phyloP scores from a whole-genome alignment of 2,113 vertebrate genomes.

The Paramisgurnus dabryanus region DNA sequence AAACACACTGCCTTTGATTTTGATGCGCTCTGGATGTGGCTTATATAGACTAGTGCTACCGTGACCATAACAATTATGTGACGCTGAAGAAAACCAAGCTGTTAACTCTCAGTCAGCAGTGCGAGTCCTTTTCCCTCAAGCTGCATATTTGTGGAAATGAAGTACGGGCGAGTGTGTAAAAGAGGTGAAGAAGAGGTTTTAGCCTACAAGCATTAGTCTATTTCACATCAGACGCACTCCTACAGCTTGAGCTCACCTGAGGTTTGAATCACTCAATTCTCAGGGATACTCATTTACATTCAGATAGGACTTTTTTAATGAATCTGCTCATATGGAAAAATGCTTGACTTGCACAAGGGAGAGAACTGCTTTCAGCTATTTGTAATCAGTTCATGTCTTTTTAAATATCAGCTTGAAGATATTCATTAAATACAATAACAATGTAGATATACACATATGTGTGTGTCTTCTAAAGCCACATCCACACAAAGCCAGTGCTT shows the following conservation, averaged over 20 bases:
- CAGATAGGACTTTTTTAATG: constrained; percentile 22
- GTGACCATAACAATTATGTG: constrained; percentile 45
- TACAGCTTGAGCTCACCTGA: constrained; percentile 37
- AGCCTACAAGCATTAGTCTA: constrained; percentile 49
- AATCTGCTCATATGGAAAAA: constrained; percentile 36
- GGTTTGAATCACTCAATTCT: constrained; percentile 50
- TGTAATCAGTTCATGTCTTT: constrained; percentile 33
- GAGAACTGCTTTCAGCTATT: constrained; percentile 18
- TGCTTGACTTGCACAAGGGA: constrained; percentile 46
- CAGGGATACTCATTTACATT: constrained; percentile 43
- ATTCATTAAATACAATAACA: too few relatives aligned
- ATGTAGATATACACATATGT: too few relatives aligned
- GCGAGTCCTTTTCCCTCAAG: constrained; percentile 32
- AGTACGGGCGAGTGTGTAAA: constrained; percentile 51
- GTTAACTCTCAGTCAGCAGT: constrained; percentile 52
- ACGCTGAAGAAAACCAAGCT: constrained; percentile 45
- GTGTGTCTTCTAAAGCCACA: too few relatives aligned
- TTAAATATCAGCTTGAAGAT: constrained; percentile 19
- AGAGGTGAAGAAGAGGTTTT: constrained; percentile 45
- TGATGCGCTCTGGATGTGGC: neutral
- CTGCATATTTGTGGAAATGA: constrained; percentile 48
- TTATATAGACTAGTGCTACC: constrained; percentile 14
- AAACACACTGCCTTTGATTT: neutral
- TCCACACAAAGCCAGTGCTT: too few relatives aligned
- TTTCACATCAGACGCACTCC: constrained; percentile 48